Evolutionary conservation across 2,797 vertebrate genomes (phyloP).

Genomic region (Tadarida brasiliensis): DNA sequence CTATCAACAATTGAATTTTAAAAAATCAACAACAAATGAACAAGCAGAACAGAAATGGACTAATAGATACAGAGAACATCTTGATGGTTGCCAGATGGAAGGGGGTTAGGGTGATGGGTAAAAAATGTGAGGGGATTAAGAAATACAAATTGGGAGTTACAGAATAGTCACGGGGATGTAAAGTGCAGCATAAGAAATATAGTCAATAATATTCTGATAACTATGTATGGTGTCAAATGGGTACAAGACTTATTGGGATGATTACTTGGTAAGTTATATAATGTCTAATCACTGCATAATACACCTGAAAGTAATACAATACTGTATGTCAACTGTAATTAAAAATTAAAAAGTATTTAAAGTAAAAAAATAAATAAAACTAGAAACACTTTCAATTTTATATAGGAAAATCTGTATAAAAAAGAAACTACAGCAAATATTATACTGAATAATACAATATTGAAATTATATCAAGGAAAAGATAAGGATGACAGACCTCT

Average conservation of each 20-base stretch:
- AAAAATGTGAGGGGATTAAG: not conserved
- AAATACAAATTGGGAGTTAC: not conserved
- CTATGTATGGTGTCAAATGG: not conserved
- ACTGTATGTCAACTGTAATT: not conserved
- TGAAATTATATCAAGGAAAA: not conserved
- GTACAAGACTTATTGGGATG: not conserved
- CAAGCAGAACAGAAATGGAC: not conserved
- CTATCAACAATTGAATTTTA: not conserved
- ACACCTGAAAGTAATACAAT: not conserved
- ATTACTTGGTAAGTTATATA: not conserved
- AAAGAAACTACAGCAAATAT: not conserved
- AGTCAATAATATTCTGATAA: not conserved
- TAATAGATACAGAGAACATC: not conserved
- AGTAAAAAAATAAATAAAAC: not conserved
- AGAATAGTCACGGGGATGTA: not conserved
- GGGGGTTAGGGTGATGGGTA: not conserved
- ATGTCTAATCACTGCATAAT: not conserved
- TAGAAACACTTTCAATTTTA: not conserved
- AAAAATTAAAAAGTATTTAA: not conserved
- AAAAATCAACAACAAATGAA: not conserved
- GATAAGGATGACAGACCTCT: not conserved
- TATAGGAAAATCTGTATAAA: not conserved
- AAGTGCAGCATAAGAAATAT: not conserved
- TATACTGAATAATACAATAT: not conserved
- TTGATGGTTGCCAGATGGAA: not conserved